Base-by-base conservation (phyloP, 2,888 invertebrate genomes). In the Phasia obesa region DNA sequence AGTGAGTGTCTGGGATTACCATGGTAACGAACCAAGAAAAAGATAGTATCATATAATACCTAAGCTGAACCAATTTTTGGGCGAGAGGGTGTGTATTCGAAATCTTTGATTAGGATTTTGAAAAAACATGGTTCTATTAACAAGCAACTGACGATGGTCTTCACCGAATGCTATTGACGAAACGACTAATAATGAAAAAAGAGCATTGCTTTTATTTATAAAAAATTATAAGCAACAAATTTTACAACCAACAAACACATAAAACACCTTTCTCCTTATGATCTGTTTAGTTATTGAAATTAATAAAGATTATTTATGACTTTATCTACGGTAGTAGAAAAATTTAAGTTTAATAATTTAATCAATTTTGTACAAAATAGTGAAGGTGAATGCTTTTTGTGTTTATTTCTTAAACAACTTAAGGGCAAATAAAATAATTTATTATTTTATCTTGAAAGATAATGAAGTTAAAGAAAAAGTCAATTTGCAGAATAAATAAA, bases 271-370 rank as follows among this genome's bases (percentile, higher is more conserved):
- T 47, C 6, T 1, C 1, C 19, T 19, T 23, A 6, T 5, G 7
- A 25, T n/a, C 7, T 49, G 25, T 57, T 64, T 65, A 47, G 57
- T 75, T 49, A 47, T 25, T 15, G 2, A 27, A 31, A 1, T 59
- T 47, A 7, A 23, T 64, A 55, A 57, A 55, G 2, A 38, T 74
- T 21, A 69, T 53, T 60, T 77, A 77, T 70, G 35, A 55, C 21
- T 77, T 62, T 35, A 62, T 19, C 23, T 62, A 27, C 62, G 53
- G 53, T 70, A 69, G 69, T 77, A 77, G 62, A 53, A 70, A 78
- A 15, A 60, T 71, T 77, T 62, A 35, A 25, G 7, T 55, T 78
- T 64, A 55, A 78, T 78, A 62, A 70, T 47, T 77, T 42, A 69
- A 53, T 69, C 25, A 76, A 44, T 31, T 60, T 60, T 44, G 4